These are phyloP conservation scores for Mus spretus DNA, from an alignment of 2,797 vertebrate genomes.

Conservation along the genomic window DNA sequence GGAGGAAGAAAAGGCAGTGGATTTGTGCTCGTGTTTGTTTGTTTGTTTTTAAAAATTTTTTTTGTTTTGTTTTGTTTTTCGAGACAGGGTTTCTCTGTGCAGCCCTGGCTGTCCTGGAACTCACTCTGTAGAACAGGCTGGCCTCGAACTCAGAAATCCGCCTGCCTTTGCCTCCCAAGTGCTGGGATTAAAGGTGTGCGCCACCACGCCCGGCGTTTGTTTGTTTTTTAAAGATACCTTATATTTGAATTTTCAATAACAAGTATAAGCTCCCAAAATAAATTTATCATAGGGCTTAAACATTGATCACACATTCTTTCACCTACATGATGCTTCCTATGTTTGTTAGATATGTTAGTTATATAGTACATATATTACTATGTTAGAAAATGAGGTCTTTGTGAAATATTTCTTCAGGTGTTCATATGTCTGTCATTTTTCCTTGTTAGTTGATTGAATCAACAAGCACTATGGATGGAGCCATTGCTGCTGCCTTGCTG, in stretches of 20 bases:
- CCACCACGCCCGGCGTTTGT: too few species aligned
- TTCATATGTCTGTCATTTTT: constrained; percentile 45
- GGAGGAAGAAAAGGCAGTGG: too few species aligned
- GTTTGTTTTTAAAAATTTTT: too few species aligned
- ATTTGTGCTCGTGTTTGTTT: too few species aligned
- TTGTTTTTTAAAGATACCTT: background rate
- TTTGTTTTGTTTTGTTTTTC: too few species aligned
- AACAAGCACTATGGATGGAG: constrained; percentile 93
- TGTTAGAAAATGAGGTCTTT: constrained; percentile 23
- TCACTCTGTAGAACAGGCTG: too few species aligned
- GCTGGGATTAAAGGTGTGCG: too few species aligned
- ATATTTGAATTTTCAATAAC: background rate
- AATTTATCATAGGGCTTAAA: background rate
- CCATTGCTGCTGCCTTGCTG: constrained; percentile 91
- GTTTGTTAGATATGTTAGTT: background rate
- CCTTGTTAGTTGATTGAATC: constrained; percentile 90
- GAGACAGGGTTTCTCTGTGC: too few species aligned
- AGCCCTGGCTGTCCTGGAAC: too few species aligned
- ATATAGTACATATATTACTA: background rate
- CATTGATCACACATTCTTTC: background rate
- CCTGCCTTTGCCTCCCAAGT: too few species aligned
- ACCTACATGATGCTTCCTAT: background rate
- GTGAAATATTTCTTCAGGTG: constrained; percentile 21
- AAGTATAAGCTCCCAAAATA: background rate
- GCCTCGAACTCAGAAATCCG: too few species aligned